Evolutionary conservation across 2,797 vertebrate genomes (phyloP).

Genomic region (Pangasius larnaudii): DNA sequence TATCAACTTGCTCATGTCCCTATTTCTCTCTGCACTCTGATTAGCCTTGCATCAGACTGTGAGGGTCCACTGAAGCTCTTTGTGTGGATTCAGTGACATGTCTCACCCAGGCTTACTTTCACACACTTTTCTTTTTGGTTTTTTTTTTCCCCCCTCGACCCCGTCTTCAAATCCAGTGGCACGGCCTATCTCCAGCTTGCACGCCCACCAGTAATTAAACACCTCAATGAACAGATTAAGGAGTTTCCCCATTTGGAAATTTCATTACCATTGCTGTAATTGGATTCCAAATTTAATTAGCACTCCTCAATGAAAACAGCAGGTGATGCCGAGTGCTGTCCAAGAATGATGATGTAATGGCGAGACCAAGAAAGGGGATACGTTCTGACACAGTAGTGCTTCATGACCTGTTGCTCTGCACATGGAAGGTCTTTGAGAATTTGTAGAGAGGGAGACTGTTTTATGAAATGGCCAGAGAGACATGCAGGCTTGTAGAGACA

Average conservation of each 20-base stretch:
- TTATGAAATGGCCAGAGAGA: not conserved
- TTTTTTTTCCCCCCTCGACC: constrained; percentile 5
- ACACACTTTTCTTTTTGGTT: constrained; percentile 4
- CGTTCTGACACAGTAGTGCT: not conserved
- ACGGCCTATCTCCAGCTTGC: constrained; percentile 74
- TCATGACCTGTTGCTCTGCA: constrained; percentile 30
- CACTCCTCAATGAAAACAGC: constrained; percentile 72
- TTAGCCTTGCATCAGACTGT: constrained; percentile 37
- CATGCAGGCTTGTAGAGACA: not conserved
- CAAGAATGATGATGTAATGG: constrained; percentile 44
- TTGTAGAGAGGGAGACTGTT: not conserved
- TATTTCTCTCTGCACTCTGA: constrained; percentile 36
- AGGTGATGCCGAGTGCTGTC: constrained; percentile 72
- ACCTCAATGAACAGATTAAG: constrained; percentile 83
- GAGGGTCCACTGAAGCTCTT: constrained; percentile 44
- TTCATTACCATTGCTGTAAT: constrained; percentile 82
- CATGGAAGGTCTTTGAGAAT: not conserved
- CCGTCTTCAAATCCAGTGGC: constrained; percentile 61
- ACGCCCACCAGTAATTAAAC: constrained; percentile 80
- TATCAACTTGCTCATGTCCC: constrained; percentile 18
- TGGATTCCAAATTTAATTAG: constrained; percentile 83
- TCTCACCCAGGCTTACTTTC: constrained; percentile 38
- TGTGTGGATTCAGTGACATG: constrained; percentile 45
- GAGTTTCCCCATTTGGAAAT: constrained; percentile 83
- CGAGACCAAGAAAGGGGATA: not conserved